Percentiles rank a stretch among this genome's conserved stretches.
Conservation (phyloP, 2,888 invertebrate species). For the Sesia apiformis region DNA sequence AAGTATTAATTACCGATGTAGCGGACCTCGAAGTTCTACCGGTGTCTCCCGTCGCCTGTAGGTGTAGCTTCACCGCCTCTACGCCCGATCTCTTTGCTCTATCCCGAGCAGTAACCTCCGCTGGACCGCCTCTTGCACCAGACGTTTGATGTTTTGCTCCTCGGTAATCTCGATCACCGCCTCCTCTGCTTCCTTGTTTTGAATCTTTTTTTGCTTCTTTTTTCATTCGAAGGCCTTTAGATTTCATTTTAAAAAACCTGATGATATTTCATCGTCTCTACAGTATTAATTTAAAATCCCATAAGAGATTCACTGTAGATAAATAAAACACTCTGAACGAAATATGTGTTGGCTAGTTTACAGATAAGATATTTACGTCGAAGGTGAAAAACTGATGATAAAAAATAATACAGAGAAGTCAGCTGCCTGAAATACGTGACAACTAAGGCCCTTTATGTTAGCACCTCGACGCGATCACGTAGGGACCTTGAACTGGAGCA, state of each 20-base stretch:
- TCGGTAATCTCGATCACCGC: neutral
- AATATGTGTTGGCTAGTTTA: slow-evolving; percentile 21
- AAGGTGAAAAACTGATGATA: slow-evolving; percentile 55
- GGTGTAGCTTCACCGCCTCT: slow-evolving; percentile 60
- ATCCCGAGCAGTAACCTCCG: slow-evolving; percentile 14
- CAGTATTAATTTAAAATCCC: slow-evolving; percentile 10
- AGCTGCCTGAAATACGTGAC: slow-evolving; percentile 46
- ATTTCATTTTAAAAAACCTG: slow-evolving; percentile 44
- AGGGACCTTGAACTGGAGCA: slow-evolving; percentile 42
- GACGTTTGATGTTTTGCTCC: neutral
- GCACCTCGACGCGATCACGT: slow-evolving; percentile 50
- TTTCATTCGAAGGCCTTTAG: slow-evolving; percentile 38
- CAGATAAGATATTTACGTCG: slow-evolving; percentile 57
- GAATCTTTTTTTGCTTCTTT: slow-evolving; percentile 24
- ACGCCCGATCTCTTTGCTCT: slow-evolving; percentile 55
- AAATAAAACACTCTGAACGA: slow-evolving; percentile 26
- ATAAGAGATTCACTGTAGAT: slow-evolving; percentile 16
- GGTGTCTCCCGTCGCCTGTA: slow-evolving; percentile 51
- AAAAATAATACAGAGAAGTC: slow-evolving; percentile 43
- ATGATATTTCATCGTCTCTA: slow-evolving; percentile 3
- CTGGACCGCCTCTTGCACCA: neutral
- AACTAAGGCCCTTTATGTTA: slow-evolving; percentile 47
- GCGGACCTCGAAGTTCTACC: slow-evolving; percentile 65
- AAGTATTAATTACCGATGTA: slow-evolving; percentile 39
- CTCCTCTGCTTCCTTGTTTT: slow-evolving; percentile 16